These are phyloP conservation scores for Machimus rusticus DNA, from an alignment of 2,888 invertebrate genomes.

Conservation along the genomic window DNA sequence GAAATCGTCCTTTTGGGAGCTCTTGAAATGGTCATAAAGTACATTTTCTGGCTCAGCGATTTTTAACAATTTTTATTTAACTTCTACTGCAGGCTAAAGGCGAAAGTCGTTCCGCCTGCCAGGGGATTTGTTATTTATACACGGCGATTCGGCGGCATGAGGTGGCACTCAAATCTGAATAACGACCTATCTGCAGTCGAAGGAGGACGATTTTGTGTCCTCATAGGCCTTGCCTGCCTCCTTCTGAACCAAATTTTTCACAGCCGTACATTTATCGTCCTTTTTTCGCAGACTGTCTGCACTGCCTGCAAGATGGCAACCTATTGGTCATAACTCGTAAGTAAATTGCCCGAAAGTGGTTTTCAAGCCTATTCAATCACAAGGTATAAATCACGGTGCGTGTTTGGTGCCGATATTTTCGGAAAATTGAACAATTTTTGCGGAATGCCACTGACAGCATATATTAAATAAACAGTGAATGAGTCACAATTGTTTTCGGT, in stretches of 20 bases:
- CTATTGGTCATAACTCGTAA: background rate
- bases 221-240: background rate
- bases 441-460: background rate
- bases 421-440: background rate
- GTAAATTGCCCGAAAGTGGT: background rate
- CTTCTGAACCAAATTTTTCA: background rate
- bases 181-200: slow-evolving; percentile 14
- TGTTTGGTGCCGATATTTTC: background rate
- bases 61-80: slow-evolving; percentile 28
- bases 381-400: background rate
- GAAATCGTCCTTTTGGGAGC: slow-evolving; percentile 35
- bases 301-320: background rate
- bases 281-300: background rate
- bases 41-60: slow-evolving; percentile 33
- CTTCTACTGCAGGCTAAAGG: background rate
- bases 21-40: slow-evolving; percentile 37
- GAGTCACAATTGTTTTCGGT: background rate
- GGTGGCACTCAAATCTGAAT: slow-evolving; percentile 25
- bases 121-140: slow-evolving; percentile 22
- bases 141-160: background rate
- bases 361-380: background rate
- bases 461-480: background rate
- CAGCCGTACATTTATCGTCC: background rate
- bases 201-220: background rate
- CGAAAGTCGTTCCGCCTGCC: background rate